Conservation (phyloP, 2,888 invertebrate species). For the Uropetala carovei region DNA sequence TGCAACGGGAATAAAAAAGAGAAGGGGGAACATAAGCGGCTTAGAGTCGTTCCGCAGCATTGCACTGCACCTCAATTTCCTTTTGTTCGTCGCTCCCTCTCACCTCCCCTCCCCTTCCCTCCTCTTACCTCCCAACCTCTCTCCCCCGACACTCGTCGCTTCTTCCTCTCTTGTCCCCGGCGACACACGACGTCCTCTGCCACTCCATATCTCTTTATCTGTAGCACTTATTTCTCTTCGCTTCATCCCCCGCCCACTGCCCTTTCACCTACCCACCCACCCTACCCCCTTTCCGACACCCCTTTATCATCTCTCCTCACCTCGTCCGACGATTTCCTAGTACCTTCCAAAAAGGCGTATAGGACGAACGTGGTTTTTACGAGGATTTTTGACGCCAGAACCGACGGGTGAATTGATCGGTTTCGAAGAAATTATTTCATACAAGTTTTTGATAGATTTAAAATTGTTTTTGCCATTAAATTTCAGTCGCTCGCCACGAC, state of each 20-base stretch:
- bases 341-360: background rate
- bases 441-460: too few species aligned
- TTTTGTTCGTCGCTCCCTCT: too few species aligned
- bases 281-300: background rate
- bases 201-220: background rate
- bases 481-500: too few species aligned
- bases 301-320: background rate
- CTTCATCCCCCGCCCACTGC: background rate
- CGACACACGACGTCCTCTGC: background rate
- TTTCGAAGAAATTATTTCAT: too few species aligned
- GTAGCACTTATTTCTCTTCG: background rate
- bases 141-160: background rate
- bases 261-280: background rate
- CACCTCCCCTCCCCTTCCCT: background rate
- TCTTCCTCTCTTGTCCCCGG: background rate
- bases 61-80: background rate
- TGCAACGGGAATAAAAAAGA: background rate
- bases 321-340: background rate
- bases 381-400: too few species aligned
- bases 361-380: background rate
- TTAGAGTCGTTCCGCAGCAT: background rate
- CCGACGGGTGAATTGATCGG: too few species aligned
- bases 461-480: too few species aligned
- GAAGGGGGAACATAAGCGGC: background rate
- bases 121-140: background rate